Conservation (phyloP, 2,113 vertebrate genomes). For the Anser cygnoides region DNA sequence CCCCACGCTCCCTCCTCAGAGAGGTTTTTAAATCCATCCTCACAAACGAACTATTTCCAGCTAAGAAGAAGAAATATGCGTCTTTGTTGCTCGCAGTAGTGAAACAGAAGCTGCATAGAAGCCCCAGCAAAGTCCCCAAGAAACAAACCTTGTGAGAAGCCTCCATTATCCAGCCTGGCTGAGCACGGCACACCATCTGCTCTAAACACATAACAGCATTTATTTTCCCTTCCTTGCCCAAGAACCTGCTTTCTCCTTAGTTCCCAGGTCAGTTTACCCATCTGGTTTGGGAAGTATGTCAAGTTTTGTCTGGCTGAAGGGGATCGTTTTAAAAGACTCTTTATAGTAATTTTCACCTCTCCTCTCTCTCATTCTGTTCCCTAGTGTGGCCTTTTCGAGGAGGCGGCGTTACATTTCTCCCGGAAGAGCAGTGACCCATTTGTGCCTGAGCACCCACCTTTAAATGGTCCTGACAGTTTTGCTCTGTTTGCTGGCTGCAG, state of each 20-base stretch:
- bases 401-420: not conserved
- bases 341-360: not conserved
- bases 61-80: not conserved
- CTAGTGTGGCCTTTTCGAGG: not conserved
- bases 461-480: not conserved
- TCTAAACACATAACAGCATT: not conserved
- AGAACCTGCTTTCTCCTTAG: not conserved
- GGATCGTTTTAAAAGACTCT: not conserved
- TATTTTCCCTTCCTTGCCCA: not conserved
- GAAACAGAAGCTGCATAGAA: not conserved
- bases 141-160: not conserved
- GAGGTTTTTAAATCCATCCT: not conserved
- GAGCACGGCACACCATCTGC: rapidly evolving
- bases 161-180: not conserved
- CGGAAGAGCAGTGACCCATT: not conserved
- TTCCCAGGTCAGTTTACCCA: not conserved
- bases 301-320: not conserved
- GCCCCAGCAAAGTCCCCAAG: not conserved
- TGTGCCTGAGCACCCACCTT: not conserved
- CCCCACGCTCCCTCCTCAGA: not conserved
- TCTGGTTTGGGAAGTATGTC: not conserved
- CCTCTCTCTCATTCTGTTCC: not conserved
- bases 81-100: not conserved
- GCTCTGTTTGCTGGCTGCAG: not conserved
- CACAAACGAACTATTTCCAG: not conserved